phyloP scores from a whole-genome alignment of 1,140 invertebrate genomes.

The Bombus superbus region DNA sequence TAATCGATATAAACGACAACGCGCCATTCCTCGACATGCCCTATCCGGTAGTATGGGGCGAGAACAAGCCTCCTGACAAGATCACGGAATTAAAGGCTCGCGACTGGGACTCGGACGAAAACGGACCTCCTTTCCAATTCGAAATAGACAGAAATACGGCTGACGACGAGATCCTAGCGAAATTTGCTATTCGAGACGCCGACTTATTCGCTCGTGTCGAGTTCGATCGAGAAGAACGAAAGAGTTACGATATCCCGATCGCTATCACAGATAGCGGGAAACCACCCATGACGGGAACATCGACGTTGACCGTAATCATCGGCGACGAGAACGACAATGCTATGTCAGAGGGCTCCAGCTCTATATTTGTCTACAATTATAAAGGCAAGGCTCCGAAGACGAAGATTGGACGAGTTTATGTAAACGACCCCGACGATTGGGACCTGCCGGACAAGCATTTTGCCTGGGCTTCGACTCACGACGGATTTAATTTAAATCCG shows the following conservation, averaged over 20 bases:
- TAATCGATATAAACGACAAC: conserved; percentile 95
- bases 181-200: conserved; percentile 87
- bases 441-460: conserved; percentile 95
- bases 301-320: conserved; percentile 92
- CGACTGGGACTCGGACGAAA: conserved; percentile 90
- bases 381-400: conserved; percentile 89
- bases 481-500: conserved; percentile 87
- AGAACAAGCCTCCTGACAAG: conserved; percentile 88
- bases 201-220: conserved; percentile 85
- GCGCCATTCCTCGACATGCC: conserved; percentile 92
- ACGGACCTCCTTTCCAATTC: conserved; percentile 92
- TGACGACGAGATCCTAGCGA: conserved; percentile 86
- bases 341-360: conserved; percentile 91
- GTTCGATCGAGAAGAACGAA: conserved; percentile 95
- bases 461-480: conserved; percentile 84
- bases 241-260: conserved; percentile 93
- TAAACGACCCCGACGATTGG: conserved; percentile 96
- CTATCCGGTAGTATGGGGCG: conserved; percentile 91
- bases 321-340: conserved; percentile 95
- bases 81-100: conserved; percentile 89
- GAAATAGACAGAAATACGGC: conserved; percentile 87
- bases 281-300: conserved; percentile 88
- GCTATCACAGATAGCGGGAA: conserved; percentile 92
- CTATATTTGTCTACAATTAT: conserved; percentile 96
- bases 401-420: conserved; percentile 94